Base-by-base conservation (phyloP, 2,888 invertebrate species). In the Hemaris fuciformis region DNA sequence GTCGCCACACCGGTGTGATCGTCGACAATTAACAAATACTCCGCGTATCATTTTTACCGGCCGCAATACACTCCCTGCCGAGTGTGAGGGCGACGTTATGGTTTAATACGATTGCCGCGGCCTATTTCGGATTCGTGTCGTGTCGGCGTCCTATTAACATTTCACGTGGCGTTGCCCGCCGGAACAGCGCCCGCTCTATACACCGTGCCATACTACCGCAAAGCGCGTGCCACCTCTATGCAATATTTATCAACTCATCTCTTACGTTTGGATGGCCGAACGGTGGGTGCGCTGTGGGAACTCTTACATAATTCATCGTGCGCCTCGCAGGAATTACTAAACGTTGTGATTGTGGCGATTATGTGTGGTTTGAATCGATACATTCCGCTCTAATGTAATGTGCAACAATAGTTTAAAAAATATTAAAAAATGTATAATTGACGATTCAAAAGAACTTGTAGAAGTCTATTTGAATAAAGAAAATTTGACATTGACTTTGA, bases 71-170 rank as follows among this genome's bases (percentile, higher is more conserved):
- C 25, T 56, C 62, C 42, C 34, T 42, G 48, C 4, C 59, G 22
- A 13, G 48, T n/a, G n/a, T n/a, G n/a, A n/a, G 25, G 15, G 27
- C 48, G 27, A 31, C 62, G 65, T 64, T 66, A 64, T 64, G 64
- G 67, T 74, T 74, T 79, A 75, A 76, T 76, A 72, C 73, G 71
- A 76, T 78, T 72, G 74, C 70, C 66, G 65, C 68, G 73, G 64
- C 73, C 76, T 74, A 77, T 75, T 80, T 80, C 66, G 67, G 69
- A 75, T 74, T 75, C 72, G 70, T 73, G 67, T 68, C 71, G 70
- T 71, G 77, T 74, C 75, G 73, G 66, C 64, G 60, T 31, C 64
- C 64, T 74, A 75, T 80, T 80, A 79, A 83, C 76, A 75, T 80
- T 81, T 79, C 75, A 77, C 71, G 72, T 66, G 57, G 67, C 65